Evolutionary conservation across 2,888 invertebrate species (phyloP).

Genomic region (Boloria euphrosyne): DNA sequence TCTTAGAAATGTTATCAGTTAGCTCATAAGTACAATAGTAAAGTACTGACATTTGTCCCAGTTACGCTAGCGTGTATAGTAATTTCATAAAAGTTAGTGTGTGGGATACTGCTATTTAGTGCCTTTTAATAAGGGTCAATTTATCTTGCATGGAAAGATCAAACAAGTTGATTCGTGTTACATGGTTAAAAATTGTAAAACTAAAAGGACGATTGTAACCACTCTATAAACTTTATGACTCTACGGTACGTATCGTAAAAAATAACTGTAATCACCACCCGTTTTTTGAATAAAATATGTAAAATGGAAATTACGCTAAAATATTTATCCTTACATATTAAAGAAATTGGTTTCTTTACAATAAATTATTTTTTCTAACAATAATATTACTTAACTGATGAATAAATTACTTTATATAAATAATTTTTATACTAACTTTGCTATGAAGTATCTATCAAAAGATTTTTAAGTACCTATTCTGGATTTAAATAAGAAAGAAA

Average conservation of each 20-base stretch:
- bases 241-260: slow-evolving; percentile 49
- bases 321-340: too few relatives aligned
- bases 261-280: slow-evolving; percentile 50
- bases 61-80: slow-evolving; percentile 16
- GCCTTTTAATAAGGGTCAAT: neutral
- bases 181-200: slow-evolving; percentile 41
- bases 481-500: too few relatives aligned
- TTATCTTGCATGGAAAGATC: neutral
- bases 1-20: slow-evolving; percentile 47
- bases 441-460: too few relatives aligned
- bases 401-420: too few relatives aligned
- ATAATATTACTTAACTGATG: too few relatives aligned
- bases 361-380: too few relatives aligned
- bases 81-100: neutral
- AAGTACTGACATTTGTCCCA: slow-evolving; percentile 26
- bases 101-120: slow-evolving; percentile 4
- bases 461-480: too few relatives aligned
- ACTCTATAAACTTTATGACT: slow-evolving; percentile 59
- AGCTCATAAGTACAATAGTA: slow-evolving; percentile 28
- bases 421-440: too few relatives aligned
- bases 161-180: slow-evolving; percentile 51
- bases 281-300: slow-evolving; percentile 24
- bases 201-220: slow-evolving; percentile 49
- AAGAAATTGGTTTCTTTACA: too few relatives aligned
- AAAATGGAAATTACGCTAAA: slow-evolving; percentile 14